phyloP scores from a whole-genome alignment of 1,140 invertebrate genomes.

The Orius laevigatus region DNA sequence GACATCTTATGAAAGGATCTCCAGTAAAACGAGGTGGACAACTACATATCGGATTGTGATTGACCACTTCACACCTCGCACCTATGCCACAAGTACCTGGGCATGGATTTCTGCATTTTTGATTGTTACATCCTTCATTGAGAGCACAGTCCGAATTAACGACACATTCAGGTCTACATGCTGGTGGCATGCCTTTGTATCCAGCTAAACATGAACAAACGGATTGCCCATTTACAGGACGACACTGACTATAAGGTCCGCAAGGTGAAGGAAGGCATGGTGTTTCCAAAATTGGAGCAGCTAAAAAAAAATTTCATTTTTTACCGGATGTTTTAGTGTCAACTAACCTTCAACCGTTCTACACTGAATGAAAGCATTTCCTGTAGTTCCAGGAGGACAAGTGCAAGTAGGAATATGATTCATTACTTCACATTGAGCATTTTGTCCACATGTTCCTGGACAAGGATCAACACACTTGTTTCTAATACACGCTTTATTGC shows the following conservation, averaged over 20 bases:
- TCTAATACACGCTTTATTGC: slow-evolving; percentile 47
- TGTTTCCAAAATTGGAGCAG: slow-evolving; percentile 15
- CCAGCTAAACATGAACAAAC: slow-evolving; percentile 36
- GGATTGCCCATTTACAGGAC: slow-evolving; percentile 33
- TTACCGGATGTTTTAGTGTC: not conserved
- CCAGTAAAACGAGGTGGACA: slow-evolving; percentile 47
- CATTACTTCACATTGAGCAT: slow-evolving; percentile 47
- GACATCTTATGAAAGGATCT: slow-evolving; percentile 58
- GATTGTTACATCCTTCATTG: slow-evolving; percentile 34
- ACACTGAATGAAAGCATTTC: slow-evolving; percentile 31
- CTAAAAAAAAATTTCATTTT: slow-evolving; percentile 3
- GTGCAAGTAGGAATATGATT: slow-evolving; percentile 33
- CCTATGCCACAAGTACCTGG: slow-evolving; percentile 34
- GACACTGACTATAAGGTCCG: slow-evolving; percentile 46
- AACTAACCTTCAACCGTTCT: slow-evolving; percentile 28
- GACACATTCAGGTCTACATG: slow-evolving; percentile 36
- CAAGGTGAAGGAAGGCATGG: slow-evolving; percentile 32
- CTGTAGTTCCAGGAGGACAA: slow-evolving; percentile 29
- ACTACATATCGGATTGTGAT: slow-evolving; percentile 45
- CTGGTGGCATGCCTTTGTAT: slow-evolving; percentile 29
- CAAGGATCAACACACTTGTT: slow-evolving; percentile 63
- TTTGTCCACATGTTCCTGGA: slow-evolving; percentile 48
- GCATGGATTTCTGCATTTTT: slow-evolving; percentile 39
- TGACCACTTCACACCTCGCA: slow-evolving; percentile 47
- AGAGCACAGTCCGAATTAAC: slow-evolving; percentile 34